Conservation (phyloP, 2,113 vertebrate genomes). For the Phaethornis superciliosus region DNA sequence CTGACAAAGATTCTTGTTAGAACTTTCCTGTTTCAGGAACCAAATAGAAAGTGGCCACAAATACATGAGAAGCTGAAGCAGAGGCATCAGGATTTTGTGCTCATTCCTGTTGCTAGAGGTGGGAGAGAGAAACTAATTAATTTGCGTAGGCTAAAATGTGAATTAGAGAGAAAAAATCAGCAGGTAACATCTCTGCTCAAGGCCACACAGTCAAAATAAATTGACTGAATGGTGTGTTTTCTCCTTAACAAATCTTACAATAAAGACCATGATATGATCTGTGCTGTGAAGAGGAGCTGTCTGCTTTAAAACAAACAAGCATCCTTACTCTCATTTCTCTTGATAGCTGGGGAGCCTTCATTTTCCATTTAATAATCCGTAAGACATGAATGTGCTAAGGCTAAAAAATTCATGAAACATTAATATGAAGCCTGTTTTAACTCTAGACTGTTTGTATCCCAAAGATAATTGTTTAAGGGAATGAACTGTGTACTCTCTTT, state of each 20-base stretch:
- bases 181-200: not conserved
- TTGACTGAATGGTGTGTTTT: not conserved
- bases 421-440: not conserved
- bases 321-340: not conserved
- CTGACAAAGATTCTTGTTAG: no score
- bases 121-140: not conserved
- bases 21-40: not conserved
- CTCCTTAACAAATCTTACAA: not conserved
- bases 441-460: not conserved
- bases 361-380: not conserved
- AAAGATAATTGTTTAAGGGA: constrained; percentile 29
- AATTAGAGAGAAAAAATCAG: not conserved
- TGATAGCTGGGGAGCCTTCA: not conserved
- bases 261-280: no score
- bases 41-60: not conserved
- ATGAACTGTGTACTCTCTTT: not conserved
- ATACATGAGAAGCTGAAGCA: rapidly evolving
- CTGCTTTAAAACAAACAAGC: not conserved
- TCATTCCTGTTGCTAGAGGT: not conserved
- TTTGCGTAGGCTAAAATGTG: not conserved
- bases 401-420: constrained; percentile 43
- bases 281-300: rapidly evolving
- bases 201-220: not conserved
- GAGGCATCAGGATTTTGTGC: not conserved
- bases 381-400: not conserved